A percentile compares a stretch with the other conserved stretches of the same genome.
Evolutionary conservation across 2,797 vertebrate genomes (phyloP).

Genomic region (Galaxias olidus): DNA sequence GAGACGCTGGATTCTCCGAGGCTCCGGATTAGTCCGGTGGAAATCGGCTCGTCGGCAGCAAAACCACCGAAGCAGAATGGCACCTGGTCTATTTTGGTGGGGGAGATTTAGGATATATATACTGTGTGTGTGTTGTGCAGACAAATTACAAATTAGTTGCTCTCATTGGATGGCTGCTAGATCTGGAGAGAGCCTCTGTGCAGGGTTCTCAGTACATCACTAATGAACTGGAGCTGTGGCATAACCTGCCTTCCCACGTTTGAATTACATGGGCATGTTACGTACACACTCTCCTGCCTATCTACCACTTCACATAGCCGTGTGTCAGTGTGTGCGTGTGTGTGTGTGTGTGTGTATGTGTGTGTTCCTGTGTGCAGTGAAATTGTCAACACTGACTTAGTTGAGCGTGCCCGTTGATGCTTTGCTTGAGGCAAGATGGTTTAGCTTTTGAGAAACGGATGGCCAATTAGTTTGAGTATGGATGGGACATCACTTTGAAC

Average conservation of each 20-base stretch:
- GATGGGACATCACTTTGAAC: conserved; percentile 24
- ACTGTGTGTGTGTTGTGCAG: too few species aligned
- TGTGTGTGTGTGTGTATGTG: conserved; percentile 17
- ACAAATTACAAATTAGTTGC: too few species aligned
- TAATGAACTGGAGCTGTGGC: not conserved
- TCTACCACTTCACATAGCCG: not conserved
- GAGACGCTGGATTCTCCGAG: conserved; percentile 50
- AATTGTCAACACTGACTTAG: too few species aligned
- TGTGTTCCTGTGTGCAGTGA: conserved; percentile 23
- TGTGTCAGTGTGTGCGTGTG: conserved; percentile 7
- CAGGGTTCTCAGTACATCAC: conserved; percentile 12
- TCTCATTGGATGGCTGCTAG: too few species aligned
- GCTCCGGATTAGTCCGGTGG: conserved; percentile 28
- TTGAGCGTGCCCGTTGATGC: too few species aligned
- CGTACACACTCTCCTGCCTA: too few species aligned
- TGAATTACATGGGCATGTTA: too few species aligned
- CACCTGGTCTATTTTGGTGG: too few species aligned
- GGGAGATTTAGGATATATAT: too few species aligned
- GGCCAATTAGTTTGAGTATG: conserved; percentile 47
- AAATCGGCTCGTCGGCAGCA: conserved; percentile 40
- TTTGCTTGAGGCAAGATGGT: conserved; percentile 36
- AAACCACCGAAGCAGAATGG: conserved; percentile 31
- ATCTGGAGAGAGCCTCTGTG: not conserved
- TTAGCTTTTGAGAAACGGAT: conserved; percentile 41
- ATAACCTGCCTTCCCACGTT: too few species aligned